Conservation (phyloP, 2,888 invertebrate species). For the Tiphia femorata region DNA sequence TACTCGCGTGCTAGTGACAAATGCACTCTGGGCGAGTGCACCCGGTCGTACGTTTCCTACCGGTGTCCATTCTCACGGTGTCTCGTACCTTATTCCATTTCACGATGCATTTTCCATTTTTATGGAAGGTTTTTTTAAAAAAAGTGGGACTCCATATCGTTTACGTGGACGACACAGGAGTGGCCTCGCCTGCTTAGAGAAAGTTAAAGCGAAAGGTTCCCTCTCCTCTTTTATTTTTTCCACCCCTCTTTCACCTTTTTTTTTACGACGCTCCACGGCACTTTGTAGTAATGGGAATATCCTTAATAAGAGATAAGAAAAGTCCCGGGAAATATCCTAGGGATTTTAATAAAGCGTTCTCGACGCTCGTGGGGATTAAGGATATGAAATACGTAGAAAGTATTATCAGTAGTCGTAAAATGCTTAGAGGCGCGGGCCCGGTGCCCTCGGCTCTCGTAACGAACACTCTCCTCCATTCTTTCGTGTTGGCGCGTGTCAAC, state of each 20-base stretch:
- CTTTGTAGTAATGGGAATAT: slow-evolving; percentile 12
- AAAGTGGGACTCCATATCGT: no score
- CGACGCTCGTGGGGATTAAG: slow-evolving; percentile 4
- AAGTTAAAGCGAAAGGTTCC: no score
- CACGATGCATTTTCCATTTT: neutral
- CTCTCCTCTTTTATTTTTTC: neutral
- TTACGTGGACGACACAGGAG: neutral
- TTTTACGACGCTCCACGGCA: no score
- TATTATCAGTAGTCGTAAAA: slow-evolving; percentile 12
- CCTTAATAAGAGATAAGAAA: slow-evolving; percentile 16
- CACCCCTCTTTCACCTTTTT: no score
- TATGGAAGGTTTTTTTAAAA: no score
- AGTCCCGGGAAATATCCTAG: neutral
- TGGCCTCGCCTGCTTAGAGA: neutral
- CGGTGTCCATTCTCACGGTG: neutral
- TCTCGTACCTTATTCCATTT: slow-evolving; percentile 1
- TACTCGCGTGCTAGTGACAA: neutral
- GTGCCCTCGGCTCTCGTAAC: neutral
- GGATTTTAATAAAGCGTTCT: slow-evolving; percentile 22
- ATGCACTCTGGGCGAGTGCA: neutral
- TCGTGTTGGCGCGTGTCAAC: no score
- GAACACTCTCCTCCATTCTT: neutral
- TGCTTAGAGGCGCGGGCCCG: neutral
- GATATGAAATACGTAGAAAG: slow-evolving; percentile 20
- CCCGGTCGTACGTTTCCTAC: neutral